These are phyloP conservation scores for Lasioglossum malachurum DNA, from an alignment of 2,888 invertebrate species.

Conservation along the genomic window DNA sequence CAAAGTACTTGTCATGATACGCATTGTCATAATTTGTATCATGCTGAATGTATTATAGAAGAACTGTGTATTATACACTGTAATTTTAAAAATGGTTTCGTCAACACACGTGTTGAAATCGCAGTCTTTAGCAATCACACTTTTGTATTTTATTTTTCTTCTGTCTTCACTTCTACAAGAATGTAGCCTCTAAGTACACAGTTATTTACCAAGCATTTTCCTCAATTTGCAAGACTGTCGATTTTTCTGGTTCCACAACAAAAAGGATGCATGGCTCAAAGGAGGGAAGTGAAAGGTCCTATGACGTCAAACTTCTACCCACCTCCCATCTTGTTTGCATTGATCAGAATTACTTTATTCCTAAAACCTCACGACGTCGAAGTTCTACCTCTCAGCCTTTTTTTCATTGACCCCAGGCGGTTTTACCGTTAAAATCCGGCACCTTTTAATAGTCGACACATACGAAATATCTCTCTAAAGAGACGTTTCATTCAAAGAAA, in stretches of 20 bases:
- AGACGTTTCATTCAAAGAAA: background rate
- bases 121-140: background rate
- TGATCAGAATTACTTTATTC: background rate
- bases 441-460: background rate
- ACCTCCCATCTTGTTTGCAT: background rate
- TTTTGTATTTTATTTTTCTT: background rate
- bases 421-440: background rate
- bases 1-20: background rate
- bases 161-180: background rate
- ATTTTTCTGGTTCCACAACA: constrained; percentile 2
- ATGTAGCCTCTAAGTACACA: background rate
- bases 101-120: background rate
- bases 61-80: no score
- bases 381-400: background rate
- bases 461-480: background rate
- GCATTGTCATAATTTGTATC: background rate
- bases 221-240: background rate
- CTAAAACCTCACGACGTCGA: background rate
- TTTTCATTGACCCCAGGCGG: background rate
- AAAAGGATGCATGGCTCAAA: background rate
- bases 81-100: background rate
- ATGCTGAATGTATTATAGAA: no score
- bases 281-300: constrained; percentile 2
- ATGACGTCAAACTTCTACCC: background rate
- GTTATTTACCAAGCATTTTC: background rate